Conservation (phyloP, 2,113 vertebrate genomes). For the Suncus etruscus region DNA sequence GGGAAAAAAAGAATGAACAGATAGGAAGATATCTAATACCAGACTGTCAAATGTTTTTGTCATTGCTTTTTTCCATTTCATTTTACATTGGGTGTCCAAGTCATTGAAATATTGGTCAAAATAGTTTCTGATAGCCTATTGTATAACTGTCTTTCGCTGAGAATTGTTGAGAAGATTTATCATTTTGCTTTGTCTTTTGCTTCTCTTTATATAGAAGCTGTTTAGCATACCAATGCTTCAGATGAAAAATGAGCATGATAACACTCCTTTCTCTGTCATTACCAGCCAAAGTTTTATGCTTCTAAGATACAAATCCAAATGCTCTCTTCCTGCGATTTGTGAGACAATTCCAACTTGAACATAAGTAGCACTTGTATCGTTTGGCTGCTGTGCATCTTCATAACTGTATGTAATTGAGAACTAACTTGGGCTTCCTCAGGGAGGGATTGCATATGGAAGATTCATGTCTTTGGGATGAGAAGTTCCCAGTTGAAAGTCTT, state of each 20-base stretch:
- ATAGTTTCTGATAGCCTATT: background rate
- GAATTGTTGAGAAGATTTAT: background rate
- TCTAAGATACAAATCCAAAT: background rate
- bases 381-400: constrained; percentile 38
- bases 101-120: constrained; percentile 62
- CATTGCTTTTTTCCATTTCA: background rate
- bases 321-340: background rate
- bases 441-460: constrained; percentile 73
- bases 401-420: constrained; percentile 63
- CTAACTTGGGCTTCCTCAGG: constrained; percentile 50
- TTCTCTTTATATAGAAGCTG: background rate
- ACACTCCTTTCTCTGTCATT: background rate
- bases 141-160: background rate
- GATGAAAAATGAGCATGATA: background rate
- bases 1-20: constrained; percentile 27
- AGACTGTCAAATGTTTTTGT: constrained; percentile 31
- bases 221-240: background rate
- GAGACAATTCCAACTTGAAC: background rate
- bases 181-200: background rate
- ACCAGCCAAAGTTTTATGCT: background rate
- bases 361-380: constrained; percentile 54
- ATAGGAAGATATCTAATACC: background rate
- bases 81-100: constrained; percentile 3
- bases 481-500: constrained; percentile 67
- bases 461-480: constrained; percentile 76